Conservation (phyloP, 2,888 invertebrate species). For the Rapana venosa region DNA sequence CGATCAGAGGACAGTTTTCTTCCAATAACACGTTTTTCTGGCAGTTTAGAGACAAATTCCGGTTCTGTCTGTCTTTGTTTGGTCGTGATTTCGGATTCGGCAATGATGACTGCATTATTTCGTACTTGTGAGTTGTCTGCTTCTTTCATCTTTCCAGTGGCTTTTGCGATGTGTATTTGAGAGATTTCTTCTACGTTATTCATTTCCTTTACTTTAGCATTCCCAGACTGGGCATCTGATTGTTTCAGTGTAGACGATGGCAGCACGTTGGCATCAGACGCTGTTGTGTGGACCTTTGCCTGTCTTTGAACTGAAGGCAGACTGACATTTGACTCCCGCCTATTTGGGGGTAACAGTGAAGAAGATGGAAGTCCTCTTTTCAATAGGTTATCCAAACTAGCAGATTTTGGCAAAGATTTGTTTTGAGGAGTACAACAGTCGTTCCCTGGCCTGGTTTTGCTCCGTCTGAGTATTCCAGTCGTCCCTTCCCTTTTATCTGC, state of each 20-base stretch:
- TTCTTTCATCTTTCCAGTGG: not conserved
- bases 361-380: too few relatives aligned
- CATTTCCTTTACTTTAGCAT: not conserved
- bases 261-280: not conserved
- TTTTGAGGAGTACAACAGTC: not conserved
- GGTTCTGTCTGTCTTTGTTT: not conserved
- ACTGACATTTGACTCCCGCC: too few relatives aligned
- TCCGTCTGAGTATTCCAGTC: not conserved
- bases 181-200: too few relatives aligned
- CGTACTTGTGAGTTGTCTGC: not conserved
- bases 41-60: not conserved
- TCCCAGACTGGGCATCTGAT: not conserved
- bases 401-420: not conserved
- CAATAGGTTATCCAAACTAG: not conserved
- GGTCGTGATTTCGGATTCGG: not conserved
- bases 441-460: not conserved
- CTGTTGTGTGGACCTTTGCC: not conserved
- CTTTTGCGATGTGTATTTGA: too few relatives aligned
- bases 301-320: not conserved
- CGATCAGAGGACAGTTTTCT: not conserved
- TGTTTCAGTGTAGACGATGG: not conserved
- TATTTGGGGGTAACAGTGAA: not conserved
- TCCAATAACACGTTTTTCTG: not conserved
- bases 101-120: not conserved
- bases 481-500: not conserved